A percentile compares a stretch with the other conserved stretches of the same genome.
Conservation (phyloP, 2,113 vertebrate species). For the rabbit (Oryctolagus cuniculus) region DNA sequence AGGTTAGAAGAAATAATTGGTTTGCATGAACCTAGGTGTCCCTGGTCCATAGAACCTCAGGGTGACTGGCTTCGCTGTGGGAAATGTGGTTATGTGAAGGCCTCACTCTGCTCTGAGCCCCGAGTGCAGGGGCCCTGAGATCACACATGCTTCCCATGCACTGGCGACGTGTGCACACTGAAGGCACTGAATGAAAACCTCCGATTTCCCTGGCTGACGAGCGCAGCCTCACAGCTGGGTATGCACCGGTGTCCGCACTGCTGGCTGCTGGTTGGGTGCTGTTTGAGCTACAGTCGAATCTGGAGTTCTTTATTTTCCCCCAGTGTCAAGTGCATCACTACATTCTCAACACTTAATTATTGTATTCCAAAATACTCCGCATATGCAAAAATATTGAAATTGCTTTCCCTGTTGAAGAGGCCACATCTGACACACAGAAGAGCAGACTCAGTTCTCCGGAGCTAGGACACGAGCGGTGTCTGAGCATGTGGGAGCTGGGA, state of each 20-base stretch:
- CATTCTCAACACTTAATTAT: slow-evolving; percentile 86
- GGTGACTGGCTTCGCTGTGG: slow-evolving; percentile 53
- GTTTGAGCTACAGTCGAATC: slow-evolving; percentile 81
- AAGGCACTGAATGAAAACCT: slow-evolving; percentile 83
- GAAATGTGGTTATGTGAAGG: slow-evolving; percentile 50
- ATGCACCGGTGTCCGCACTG: slow-evolving; percentile 73
- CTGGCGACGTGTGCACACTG: slow-evolving; percentile 38
- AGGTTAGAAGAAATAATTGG: neutral
- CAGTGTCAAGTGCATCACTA: slow-evolving; percentile 83
- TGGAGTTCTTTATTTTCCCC: slow-evolving; percentile 84
- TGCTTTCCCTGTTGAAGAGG: slow-evolving; percentile 72
- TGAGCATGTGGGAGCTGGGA: neutral
- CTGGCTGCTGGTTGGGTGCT: slow-evolving; percentile 75
- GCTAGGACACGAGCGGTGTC: neutral
- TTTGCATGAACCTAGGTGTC: slow-evolving; percentile 49
- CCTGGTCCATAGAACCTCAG: slow-evolving; percentile 32
- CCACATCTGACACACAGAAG: slow-evolving; percentile 52
- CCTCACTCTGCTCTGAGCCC: slow-evolving; percentile 40
- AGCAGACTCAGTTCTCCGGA: slow-evolving; percentile 23
- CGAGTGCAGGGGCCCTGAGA: slow-evolving; percentile 55
- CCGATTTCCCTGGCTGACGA: slow-evolving; percentile 83
- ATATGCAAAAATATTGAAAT: slow-evolving; percentile 86
- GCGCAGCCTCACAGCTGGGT: slow-evolving; percentile 72
- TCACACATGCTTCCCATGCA: slow-evolving; percentile 62
- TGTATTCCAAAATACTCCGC: slow-evolving; percentile 83